Evolutionary conservation across 2,797 vertebrate species (phyloP).

Genomic region (Manis pentadactyla): DNA sequence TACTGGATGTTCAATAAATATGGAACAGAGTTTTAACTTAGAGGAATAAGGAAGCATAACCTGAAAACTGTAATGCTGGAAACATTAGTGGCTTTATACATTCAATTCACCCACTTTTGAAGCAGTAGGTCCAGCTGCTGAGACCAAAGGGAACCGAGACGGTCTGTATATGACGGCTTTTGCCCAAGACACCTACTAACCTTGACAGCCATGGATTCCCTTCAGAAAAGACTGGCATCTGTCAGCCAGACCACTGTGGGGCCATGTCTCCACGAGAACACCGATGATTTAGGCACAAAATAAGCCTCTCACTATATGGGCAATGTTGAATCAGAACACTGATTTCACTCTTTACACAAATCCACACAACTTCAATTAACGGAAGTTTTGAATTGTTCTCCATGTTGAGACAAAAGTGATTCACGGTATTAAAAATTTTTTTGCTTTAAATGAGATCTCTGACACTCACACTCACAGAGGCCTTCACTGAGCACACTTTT

Average conservation of each 20-base stretch:
- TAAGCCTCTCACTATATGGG: neutral
- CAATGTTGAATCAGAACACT: neutral
- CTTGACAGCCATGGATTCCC: neutral
- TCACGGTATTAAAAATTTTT: neutral
- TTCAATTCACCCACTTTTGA: neutral
- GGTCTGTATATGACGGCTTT: neutral
- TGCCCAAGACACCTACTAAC: neutral
- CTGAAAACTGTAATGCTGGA: fast-evolving
- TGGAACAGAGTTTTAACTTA: neutral
- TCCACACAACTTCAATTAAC: neutral
- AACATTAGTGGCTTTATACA: neutral
- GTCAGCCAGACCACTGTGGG: neutral
- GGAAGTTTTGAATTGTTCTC: neutral
- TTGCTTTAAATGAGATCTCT: neutral
- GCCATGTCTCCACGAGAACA: fast-evolving
- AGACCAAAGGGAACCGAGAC: neutral
- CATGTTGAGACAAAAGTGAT: neutral
- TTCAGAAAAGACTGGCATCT: neutral
- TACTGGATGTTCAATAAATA: neutral
- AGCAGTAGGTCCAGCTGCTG: neutral
- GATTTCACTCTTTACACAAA: neutral
- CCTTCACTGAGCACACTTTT: neutral
- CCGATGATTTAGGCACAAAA: fast-evolving
- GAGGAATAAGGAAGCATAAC: neutral
- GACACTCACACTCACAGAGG: neutral